phyloP scores from a whole-genome alignment of 2,113 vertebrate genomes.

The Tragelaphus scriptus region DNA sequence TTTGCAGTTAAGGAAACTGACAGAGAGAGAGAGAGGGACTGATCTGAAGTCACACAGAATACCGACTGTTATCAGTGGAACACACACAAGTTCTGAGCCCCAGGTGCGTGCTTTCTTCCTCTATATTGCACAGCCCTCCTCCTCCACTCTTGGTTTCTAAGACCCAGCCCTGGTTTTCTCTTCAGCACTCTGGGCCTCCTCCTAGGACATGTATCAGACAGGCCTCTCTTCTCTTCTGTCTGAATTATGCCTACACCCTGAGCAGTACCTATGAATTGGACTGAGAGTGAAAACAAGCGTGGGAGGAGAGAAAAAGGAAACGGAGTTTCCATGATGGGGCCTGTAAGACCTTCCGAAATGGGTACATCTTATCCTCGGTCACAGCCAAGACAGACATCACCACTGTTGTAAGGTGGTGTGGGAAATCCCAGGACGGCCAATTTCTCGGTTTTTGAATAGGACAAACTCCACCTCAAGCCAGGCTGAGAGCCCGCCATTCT shows the following conservation, averaged over 20 bases:
- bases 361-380: neutral
- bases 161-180: neutral
- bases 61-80: neutral
- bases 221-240: neutral
- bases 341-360: neutral
- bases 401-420: neutral
- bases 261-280: neutral
- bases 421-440: neutral
- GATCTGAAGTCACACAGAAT: neutral
- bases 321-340: slow-evolving; percentile 53
- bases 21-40: neutral
- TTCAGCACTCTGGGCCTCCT: neutral
- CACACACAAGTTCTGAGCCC: neutral
- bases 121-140: neutral
- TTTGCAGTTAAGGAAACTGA: neutral
- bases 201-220: neutral
- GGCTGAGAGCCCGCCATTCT: neutral
- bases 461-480: neutral
- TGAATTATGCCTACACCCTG: neutral
- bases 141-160: neutral
- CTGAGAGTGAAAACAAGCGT: slow-evolving; percentile 24
- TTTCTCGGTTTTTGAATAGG: neutral
- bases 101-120: neutral
- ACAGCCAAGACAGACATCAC: neutral
- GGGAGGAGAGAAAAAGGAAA: slow-evolving; percentile 50